phyloP scores from a whole-genome alignment of 2,113 vertebrate genomes.

The Oceanodroma tethys region DNA sequence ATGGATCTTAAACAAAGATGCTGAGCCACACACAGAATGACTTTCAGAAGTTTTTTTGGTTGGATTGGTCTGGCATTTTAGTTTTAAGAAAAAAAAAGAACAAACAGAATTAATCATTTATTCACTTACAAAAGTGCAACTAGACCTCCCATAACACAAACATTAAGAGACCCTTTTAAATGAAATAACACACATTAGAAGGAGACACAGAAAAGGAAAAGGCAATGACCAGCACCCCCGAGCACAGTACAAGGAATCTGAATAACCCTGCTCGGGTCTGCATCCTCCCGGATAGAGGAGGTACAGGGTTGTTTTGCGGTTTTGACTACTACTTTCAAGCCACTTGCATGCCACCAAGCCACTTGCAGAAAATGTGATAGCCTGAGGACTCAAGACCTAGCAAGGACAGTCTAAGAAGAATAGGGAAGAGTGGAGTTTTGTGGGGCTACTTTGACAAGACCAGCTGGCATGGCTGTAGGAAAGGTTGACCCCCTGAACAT shows the following conservation, averaged over 20 bases:
- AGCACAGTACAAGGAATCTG: background rate
- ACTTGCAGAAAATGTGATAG: background rate
- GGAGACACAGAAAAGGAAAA: background rate
- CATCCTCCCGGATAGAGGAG: background rate
- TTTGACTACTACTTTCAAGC: background rate
- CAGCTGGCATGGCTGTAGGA: background rate
- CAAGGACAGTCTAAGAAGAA: background rate
- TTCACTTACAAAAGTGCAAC: background rate
- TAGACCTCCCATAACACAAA: background rate
- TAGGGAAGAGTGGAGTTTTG: background rate
- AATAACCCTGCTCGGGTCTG: background rate
- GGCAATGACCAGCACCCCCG: background rate
- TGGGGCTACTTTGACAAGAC: background rate
- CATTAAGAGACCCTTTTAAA: background rate
- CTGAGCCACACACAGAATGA: background rate
- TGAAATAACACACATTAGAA: background rate
- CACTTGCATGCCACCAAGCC: background rate
- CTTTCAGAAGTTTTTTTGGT: background rate
- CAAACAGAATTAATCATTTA: background rate
- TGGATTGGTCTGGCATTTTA: background rate
- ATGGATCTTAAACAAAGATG: background rate
- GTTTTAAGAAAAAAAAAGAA: background rate
- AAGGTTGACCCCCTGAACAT: background rate
- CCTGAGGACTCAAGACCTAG: background rate
- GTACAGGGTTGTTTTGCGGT: accelerated